Conservation (phyloP, 2,113 vertebrate species). For the Noturus placidus region DNA sequence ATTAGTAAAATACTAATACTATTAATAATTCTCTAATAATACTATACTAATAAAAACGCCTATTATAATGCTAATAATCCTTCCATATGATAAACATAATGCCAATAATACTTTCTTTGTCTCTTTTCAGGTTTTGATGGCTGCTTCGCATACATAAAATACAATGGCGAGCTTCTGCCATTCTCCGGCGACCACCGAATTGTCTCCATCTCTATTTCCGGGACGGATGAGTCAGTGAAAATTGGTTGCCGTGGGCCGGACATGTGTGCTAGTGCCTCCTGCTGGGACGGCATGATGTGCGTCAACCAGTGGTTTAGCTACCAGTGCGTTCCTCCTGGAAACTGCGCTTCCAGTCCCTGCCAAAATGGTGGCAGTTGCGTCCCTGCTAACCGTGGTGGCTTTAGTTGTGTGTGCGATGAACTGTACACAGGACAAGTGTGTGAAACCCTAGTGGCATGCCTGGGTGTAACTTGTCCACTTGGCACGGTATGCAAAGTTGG, state of each 20-base stretch:
- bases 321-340: slow-evolving; percentile 86
- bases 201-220: slow-evolving; percentile 81
- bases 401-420: slow-evolving; percentile 87
- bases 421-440: slow-evolving; percentile 81
- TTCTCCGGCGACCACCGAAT: slow-evolving; percentile 84
- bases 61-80: neutral
- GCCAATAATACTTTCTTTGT: neutral
- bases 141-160: slow-evolving; percentile 87
- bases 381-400: slow-evolving; percentile 71
- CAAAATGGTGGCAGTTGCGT: slow-evolving; percentile 90
- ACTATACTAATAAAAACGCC: neutral
- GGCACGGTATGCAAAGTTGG: slow-evolving; percentile 79
- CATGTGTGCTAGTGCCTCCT: slow-evolving; percentile 89
- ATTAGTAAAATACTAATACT: neutral
- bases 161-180: slow-evolving; percentile 84
- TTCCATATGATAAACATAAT: neutral
- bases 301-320: slow-evolving; percentile 92
- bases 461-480: slow-evolving; percentile 80
- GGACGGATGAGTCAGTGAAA: slow-evolving; percentile 83
- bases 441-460: slow-evolving; percentile 84
- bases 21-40: no score
- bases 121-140: slow-evolving; percentile 84
- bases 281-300: slow-evolving; percentile 89
- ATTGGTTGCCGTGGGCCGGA: slow-evolving; percentile 90
- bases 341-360: slow-evolving; percentile 87